Conservation (phyloP, 2,888 invertebrate species). For the Xanthorhoe spadicearia region DNA sequence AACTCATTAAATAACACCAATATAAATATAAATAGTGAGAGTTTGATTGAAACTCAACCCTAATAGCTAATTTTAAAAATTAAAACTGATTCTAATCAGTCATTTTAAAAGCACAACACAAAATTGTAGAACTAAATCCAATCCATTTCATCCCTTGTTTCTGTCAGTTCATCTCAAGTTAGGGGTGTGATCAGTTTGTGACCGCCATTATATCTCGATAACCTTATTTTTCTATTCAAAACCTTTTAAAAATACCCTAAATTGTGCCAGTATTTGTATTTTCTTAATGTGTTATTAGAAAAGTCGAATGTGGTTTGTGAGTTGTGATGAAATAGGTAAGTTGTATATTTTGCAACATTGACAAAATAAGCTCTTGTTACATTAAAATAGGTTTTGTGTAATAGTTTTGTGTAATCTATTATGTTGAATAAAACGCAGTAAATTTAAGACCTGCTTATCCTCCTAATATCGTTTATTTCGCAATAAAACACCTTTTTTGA, state of each 20-base stretch:
- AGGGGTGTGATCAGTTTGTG: constrained; percentile 75
- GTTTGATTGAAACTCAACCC: background rate
- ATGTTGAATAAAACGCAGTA: too few species aligned
- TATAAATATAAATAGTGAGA: too few species aligned
- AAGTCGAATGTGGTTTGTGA: constrained; percentile 3
- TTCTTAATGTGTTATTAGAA: constrained; percentile 19
- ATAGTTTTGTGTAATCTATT: background rate
- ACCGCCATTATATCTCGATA: constrained; percentile 71
- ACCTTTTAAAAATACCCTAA: constrained; percentile 40
- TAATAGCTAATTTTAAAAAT: background rate
- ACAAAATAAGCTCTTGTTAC: constrained; percentile 8
- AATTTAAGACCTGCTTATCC: too few species aligned
- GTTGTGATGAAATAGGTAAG: constrained; percentile 45
- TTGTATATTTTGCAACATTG: constrained; percentile 64
- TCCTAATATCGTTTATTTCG: too few species aligned
- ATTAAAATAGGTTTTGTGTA: background rate
- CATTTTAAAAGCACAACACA: background rate
- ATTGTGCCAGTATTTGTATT: constrained; percentile 13
- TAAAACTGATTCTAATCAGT: background rate
- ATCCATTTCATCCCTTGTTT: constrained; percentile 59
- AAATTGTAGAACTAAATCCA: constrained; percentile 32
- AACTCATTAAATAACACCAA: too few species aligned
- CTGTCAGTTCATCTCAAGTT: constrained; percentile 70
- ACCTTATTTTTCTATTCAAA: constrained; percentile 61
- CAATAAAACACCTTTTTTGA: too few species aligned